Conservation (phyloP, 2,888 invertebrate genomes). For the Allophyes oxyacanthae region DNA sequence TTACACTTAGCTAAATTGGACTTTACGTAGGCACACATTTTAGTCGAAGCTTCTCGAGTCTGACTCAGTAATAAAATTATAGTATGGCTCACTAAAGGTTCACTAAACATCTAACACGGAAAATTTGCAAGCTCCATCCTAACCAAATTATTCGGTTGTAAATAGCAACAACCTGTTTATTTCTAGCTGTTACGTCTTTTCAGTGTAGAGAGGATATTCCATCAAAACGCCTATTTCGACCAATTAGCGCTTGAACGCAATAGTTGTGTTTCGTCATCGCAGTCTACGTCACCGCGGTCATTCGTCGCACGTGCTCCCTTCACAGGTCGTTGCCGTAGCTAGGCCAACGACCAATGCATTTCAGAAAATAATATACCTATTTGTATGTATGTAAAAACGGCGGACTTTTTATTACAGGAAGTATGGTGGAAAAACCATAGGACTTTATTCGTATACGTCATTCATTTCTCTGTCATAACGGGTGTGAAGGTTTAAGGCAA, state of each 20-base stretch:
- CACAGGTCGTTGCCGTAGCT: constrained; percentile 68
- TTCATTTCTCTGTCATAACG: not conserved
- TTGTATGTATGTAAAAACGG: constrained; percentile 26
- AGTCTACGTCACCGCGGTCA: constrained; percentile 53
- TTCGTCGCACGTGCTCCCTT: constrained; percentile 65
- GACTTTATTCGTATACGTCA: not conserved
- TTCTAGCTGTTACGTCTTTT: too few relatives aligned
- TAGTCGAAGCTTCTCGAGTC: not conserved
- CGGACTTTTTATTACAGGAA: constrained; percentile 28
- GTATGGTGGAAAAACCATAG: constrained; percentile 4
- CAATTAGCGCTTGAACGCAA: constrained; percentile 43
- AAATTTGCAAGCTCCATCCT: too few relatives aligned
- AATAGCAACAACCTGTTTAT: too few relatives aligned
- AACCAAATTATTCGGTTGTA: too few relatives aligned
- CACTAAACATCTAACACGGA: not conserved
- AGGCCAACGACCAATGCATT: constrained; percentile 59
- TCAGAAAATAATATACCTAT: constrained; percentile 41
- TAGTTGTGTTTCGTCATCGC: constrained; percentile 46
- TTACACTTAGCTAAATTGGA: too few relatives aligned
- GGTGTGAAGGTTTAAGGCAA: too few relatives aligned
- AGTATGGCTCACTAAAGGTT: not conserved
- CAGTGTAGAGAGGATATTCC: not conserved
- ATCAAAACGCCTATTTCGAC: not conserved
- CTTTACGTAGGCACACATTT: not conserved
- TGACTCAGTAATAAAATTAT: not conserved